Conservation (phyloP, 1,140 invertebrate genomes). For the Geopemphigus sp. region DNA sequence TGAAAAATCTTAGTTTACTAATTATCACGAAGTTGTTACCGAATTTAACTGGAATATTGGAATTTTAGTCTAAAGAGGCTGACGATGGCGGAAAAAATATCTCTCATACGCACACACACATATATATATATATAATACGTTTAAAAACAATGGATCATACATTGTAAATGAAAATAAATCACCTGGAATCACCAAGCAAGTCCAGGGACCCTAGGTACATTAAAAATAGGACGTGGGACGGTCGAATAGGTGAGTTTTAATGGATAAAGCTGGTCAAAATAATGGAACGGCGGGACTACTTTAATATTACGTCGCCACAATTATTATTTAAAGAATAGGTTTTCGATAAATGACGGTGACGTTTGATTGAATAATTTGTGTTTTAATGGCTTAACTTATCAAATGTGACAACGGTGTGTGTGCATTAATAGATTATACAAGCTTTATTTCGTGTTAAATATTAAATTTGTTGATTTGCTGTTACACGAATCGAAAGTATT, state of each 20-base stretch:
- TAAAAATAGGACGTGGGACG: background rate
- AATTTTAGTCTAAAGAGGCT: background rate
- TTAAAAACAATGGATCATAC: conserved; percentile 15
- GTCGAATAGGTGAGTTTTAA: background rate
- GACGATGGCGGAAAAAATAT: background rate
- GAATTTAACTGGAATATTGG: background rate
- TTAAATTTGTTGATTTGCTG: no score
- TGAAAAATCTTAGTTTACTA: background rate
- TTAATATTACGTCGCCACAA: background rate
- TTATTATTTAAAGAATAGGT: background rate
- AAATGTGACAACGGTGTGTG: no score
- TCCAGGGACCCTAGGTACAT: background rate
- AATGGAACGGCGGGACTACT: background rate
- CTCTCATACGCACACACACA: background rate
- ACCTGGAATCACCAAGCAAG: background rate
- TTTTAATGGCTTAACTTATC: no score
- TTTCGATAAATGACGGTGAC: background rate
- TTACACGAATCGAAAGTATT: no score
- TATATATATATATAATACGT: background rate
- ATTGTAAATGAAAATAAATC: conserved; percentile 31
- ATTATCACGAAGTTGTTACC: background rate
- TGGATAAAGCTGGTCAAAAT: conserved; percentile 2
- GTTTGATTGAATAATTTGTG: background rate
- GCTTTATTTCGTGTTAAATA: no score
- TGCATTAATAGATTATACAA: no score